Base-by-base conservation (phyloP, 2,888 invertebrate genomes). In the Cerceris rybyensis region DNA sequence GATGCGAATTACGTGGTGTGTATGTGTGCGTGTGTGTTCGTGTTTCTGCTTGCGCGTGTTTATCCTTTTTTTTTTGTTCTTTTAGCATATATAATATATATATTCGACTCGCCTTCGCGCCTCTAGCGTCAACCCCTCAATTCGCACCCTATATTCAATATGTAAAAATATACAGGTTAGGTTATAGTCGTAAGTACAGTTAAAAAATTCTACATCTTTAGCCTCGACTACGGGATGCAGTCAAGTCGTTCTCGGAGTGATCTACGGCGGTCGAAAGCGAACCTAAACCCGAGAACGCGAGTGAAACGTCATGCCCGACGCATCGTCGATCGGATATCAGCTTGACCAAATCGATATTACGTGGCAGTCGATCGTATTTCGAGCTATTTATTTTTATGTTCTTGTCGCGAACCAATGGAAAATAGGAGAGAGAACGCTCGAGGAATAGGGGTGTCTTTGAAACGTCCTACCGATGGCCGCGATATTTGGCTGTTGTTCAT, bases 151-250 rank as follows among this genome's bases (percentile, higher is more conserved):
- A 87, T 84, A 81, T 86, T 87, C 85, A 86, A 85, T 86, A 88
- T 90, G 91, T 90, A 90, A 91, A 91, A 91, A 91, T 91, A 91
- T 91, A 91, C 91, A 90, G 88, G 86, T 89, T 89, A 88, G 86
- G 83, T 90, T 90, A 90, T 90, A 90, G 85, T 90, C 88, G 88
- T 89, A 88, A 88, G 89, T 88, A 89, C 88, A 88, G 88, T 89
- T 83, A 81, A 87, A 88, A 88, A 88, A 87, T 82, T 86, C 83
- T 87, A 87, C 76, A 68, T 64, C 75, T 71, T 82, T 81, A 86
- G 86, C 83, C 78, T 86, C 84, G 83, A 86, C 82, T 83, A 86
- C 83, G 86, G 81, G 86, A 84, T 84, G 75, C 86, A 81, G 86
- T 82, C 82, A 78, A 79, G 78, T 84, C 82, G 79, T 68, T 60